phyloP scores from a whole-genome alignment of 2,888 invertebrate genomes.

The Petrophora chlorosata region DNA sequence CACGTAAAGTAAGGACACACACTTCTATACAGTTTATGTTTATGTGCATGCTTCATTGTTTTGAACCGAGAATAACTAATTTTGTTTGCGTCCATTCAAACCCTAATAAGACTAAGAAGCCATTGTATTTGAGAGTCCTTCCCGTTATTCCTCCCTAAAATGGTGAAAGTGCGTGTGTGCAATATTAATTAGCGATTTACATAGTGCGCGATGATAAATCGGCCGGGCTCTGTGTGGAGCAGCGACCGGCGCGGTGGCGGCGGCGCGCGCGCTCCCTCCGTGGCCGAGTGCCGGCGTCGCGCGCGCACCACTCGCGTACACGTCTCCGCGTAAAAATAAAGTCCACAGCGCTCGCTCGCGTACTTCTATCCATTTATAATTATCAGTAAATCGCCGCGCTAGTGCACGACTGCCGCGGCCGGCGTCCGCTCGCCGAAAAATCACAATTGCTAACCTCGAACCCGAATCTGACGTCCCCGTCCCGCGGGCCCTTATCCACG shows the following conservation, averaged over 20 bases:
- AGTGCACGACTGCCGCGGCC: slow-evolving; percentile 76
- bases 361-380: slow-evolving; percentile 82
- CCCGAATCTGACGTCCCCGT: slow-evolving; percentile 51
- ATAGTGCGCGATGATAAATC: slow-evolving; percentile 70
- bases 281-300: slow-evolving; percentile 59
- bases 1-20: slow-evolving; percentile 6
- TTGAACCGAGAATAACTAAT: slow-evolving; percentile 41
- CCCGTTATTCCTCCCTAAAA: slow-evolving; percentile 75
- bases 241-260: slow-evolving; percentile 42
- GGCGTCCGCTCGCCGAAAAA: slow-evolving; percentile 72
- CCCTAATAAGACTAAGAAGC: slow-evolving; percentile 58
- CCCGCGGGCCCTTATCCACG: slow-evolving; percentile 60
- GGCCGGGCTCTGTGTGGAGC: slow-evolving; percentile 58
- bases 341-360: slow-evolving; percentile 77
- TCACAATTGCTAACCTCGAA: slow-evolving; percentile 61
- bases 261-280: slow-evolving; percentile 65
- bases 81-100: slow-evolving; percentile 49
- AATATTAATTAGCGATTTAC: slow-evolving; percentile 79
- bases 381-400: slow-evolving; percentile 82
- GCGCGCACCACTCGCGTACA: slow-evolving; percentile 74
- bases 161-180: slow-evolving; percentile 65
- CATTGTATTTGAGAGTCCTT: slow-evolving; percentile 65
- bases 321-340: slow-evolving; percentile 83
- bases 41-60: slow-evolving; percentile 33
- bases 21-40: slow-evolving; percentile 12